Conservation (phyloP, 2,888 invertebrate species). For the Synanthedon formicaeformis region DNA sequence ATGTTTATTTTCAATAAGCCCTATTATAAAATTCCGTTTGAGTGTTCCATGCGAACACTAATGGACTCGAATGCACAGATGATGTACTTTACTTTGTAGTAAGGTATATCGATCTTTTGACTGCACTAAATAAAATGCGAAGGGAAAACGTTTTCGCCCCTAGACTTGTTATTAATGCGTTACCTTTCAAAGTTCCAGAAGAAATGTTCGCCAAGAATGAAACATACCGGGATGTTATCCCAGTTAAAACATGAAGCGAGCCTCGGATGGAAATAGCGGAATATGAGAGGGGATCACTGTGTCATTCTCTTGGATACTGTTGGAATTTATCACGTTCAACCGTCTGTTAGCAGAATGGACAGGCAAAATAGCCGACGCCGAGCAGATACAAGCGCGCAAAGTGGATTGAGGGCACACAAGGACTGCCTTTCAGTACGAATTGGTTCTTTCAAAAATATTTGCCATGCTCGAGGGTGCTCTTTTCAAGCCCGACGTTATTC, state of each 20-base stretch:
- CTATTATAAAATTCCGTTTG: constrained; percentile 34
- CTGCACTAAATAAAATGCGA: constrained; percentile 12
- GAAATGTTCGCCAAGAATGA: constrained; percentile 8
- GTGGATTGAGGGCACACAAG: constrained; percentile 9
- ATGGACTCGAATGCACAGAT: constrained; percentile 11
- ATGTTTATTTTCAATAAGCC: constrained; percentile 25
- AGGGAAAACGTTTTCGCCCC: constrained; percentile 17
- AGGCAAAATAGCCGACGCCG: constrained; percentile 15
- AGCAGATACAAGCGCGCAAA: constrained; percentile 10
- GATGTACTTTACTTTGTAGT: constrained; percentile 10
- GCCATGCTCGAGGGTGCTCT: constrained; percentile 7
- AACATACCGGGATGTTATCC: constrained; percentile 17
- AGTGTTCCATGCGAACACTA: constrained; percentile 11
- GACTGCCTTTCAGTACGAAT: constrained; percentile 16
- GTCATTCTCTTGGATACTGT: constrained; percentile 38
- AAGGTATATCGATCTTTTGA: neutral
- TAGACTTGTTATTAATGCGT: constrained; percentile 32
- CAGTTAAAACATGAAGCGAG: constrained; percentile 29
- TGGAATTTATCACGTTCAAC: constrained; percentile 45
- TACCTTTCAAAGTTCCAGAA: constrained; percentile 20
- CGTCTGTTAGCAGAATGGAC: constrained; percentile 29
- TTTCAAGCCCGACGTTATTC: constrained; percentile 6
- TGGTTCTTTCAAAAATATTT: constrained; percentile 24
- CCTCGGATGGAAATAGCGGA: constrained; percentile 40
- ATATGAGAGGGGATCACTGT: constrained; percentile 46